Base-by-base conservation (phyloP, 2,797 vertebrate species). In the Channallabes apus region DNA sequence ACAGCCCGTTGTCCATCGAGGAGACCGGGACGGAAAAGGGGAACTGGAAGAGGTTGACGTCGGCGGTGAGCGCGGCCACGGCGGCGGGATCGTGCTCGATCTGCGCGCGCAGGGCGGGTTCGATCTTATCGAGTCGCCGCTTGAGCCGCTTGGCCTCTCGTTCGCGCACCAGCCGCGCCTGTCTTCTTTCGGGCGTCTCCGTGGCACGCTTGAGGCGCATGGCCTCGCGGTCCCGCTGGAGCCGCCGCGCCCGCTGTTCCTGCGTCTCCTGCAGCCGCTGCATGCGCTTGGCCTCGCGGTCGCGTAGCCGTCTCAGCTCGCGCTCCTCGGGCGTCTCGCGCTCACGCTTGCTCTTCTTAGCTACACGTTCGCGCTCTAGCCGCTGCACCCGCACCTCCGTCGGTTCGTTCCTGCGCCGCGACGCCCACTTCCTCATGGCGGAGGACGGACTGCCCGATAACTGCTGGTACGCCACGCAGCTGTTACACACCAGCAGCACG, bases 71-170 rank as follows among this genome's bases (percentile, higher is more conserved):
- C 14, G 98, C 97, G 0, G 98, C 98, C 97, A 99, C 97, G 32
- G 98, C 97, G 0, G 98, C 96, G 2, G 98, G 97, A 87, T 99
- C 97, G 72, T 99, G 97, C 91, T 98, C 98, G 59, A 99, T 99
- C 92, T 99, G 98, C 7, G 97, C 97, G 90, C 97, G 95, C 85
- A 99, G 92, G 89, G 97, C 97, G 51, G 99, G 97, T 94, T 99
- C 98, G 91, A 99, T 98, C 94, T 99, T 99, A 92, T 99, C 98
- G 88, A 99, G 93, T 59, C 97, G 95, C 3, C 98, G 93, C 88
- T 99, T 99, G 83, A 99, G 96, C 90, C 97, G 90, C 94, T 99
- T 99, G 38, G 98, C 98, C 90, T 99, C 98, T 0, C 98, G 93
- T 90, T 99, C 98, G 0, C 98, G 96, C 88, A 99, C 95, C 71